Base-by-base conservation (phyloP, 2,888 invertebrate genomes). In the Agapostemon virescens region DNA sequence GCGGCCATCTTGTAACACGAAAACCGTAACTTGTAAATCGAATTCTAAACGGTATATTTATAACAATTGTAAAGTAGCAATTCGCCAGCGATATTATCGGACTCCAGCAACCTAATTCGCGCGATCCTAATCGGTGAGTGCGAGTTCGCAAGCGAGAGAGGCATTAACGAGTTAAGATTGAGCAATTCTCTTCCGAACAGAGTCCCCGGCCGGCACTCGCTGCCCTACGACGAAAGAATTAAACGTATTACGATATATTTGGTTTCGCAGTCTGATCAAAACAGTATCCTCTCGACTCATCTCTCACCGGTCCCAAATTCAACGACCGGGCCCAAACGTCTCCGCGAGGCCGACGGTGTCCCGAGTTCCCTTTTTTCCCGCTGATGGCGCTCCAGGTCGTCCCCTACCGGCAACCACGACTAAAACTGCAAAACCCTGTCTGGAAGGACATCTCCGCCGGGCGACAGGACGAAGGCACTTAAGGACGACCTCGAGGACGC, bases 211-310 rank as follows among this genome's bases (percentile, higher is more conserved):
- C 52, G 64, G 67, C 74, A 67, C 69, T 55, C 67, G 40, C 77
- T 68, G 77, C 45, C 68, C 73, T 75, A 78, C 81, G n/a, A 36
- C 36, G 63, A 63, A 36, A 36, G 63, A 63, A 63, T 77, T 83
- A 78, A 69, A 67, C 42, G 33, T 69, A 78, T 68, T 80, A 84
- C 74, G 74, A 87, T 84, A 88, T 91, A 90, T 91, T 91, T 91
- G 91, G 91, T 88, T 90, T 91, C 84, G 86, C 89, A 88, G 87
- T 89, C 86, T 85, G 78, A 86, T 83, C 80, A 87, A 84, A 87
- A 85, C 80, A 69, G 67, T 71, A 74, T 69, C 67, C 55, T 64
- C 38, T 71, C 45, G 20, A n/a, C 30, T 38, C n/a, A 45, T 40
- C 15, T 30, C 15, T 70, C 61, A 76, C 73, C 68, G 71, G 64